A percentile compares a stretch with the other conserved stretches of the same genome.
phyloP scores from a whole-genome alignment of 2,888 invertebrate genomes.

The Parnassius orleans region DNA sequence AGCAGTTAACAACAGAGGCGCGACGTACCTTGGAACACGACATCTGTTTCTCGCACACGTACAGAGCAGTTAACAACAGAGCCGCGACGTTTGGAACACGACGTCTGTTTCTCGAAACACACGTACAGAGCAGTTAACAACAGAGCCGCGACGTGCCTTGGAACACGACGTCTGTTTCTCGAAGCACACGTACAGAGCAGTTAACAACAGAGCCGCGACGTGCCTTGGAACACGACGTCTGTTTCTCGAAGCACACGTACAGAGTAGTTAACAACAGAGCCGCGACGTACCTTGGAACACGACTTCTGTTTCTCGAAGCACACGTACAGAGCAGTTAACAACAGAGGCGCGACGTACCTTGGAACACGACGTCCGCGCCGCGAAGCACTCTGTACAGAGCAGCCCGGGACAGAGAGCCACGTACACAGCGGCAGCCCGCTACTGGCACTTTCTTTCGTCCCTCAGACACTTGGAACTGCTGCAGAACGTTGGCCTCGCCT shows the following conservation, averaged over 20 bases:
- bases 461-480: slow-evolving; percentile 90
- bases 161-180: slow-evolving; percentile 84
- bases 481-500: slow-evolving; percentile 93
- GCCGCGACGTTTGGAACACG: no score
- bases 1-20: no score
- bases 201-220: slow-evolving; percentile 87
- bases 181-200: slow-evolving; percentile 84
- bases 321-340: no score
- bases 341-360: slow-evolving; percentile 79
- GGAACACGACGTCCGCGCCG: slow-evolving; percentile 82
- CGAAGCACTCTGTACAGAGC: slow-evolving; percentile 86
- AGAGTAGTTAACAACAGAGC: no score
- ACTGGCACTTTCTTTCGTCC: slow-evolving; percentile 90
- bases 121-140: no score
- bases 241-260: no score
- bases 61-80: no score
- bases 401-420: slow-evolving; percentile 86
- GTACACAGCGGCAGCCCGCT: slow-evolving; percentile 92
- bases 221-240: slow-evolving; percentile 35
- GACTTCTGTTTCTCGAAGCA: no score
- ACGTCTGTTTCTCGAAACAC: no score
- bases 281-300: no score
- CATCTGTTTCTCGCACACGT: no score
- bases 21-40: no score
- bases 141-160: slow-evolving; percentile 47